Evolutionary conservation across 2,113 vertebrate species (phyloP), one percentile per base, ranked within the genome.

Genomic region (Grammomys dolichurus): DNA sequence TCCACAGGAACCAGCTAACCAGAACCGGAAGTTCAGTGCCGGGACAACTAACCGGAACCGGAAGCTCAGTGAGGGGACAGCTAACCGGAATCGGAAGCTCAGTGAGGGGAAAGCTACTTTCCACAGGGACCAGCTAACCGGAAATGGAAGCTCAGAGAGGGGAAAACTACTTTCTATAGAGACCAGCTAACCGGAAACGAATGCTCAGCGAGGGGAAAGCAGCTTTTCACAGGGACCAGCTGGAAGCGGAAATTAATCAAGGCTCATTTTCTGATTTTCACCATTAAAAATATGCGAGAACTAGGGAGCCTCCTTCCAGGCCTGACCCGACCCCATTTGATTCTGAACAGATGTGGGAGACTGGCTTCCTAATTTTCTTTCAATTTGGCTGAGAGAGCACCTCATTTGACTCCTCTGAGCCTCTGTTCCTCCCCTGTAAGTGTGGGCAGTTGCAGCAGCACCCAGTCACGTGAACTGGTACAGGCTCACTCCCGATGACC

Each of bases 181-280:
- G 3, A 31, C 28, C 13, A 17, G 54, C 22, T 22, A 9, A 31
- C 36, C 0, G 48, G 31, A 33, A 33, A 69, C 2, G 0, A 48
- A 75, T 6, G 46, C 3, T 48, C 46, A 48, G 46, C 4, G 46
- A 48, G 46, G 46, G 46, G 46, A 48, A 7, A 48, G 46, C 46
- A 5, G 46, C 46, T 48, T 48, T 48, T 7, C 46, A 48, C 46
- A 48, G 46, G 46, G 4, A 48, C 46, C 46, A 48, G 46, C 31
- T 0, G 51, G 70, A 16, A 19, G 69, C 86, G n/a, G 54, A 7
- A 63, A 6, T 8, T 24, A 8, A 7, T 4, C 58, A 3, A 2
- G 36, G 11, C 3, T 36, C 2, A 4, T 63, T 40, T 69, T 8
- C 10, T 28, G 43, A 63, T 11, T 46, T 36, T 60, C 17, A 26